Percentiles rank a stretch among this genome's conserved stretches.
These are phyloP conservation scores for Hydriomena furcata DNA, from an alignment of 2,888 invertebrate genomes.

Conservation along the genomic window DNA sequence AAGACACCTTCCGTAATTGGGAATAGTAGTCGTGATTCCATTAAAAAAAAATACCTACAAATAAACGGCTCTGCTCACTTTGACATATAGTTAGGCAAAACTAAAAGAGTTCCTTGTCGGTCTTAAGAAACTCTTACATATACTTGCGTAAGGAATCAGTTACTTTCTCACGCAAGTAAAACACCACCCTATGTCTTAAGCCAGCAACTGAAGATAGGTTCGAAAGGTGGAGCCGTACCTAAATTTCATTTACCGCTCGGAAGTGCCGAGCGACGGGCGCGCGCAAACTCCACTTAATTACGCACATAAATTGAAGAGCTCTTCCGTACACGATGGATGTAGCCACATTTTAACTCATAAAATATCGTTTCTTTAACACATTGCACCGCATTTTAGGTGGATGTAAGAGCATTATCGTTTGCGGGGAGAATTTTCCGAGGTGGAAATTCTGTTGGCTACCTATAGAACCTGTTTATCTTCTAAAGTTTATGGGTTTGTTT, in stretches of 20 bases:
- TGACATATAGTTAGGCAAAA: too few relatives aligned
- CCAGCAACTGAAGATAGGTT: constrained; percentile 60
- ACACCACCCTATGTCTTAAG: constrained; percentile 37
- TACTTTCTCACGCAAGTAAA: too few relatives aligned
- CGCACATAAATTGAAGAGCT: constrained; percentile 82
- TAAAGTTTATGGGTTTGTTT: too few relatives aligned
- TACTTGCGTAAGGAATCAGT: too few relatives aligned
- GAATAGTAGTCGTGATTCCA: too few relatives aligned
- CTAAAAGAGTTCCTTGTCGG: too few relatives aligned
- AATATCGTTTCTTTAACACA: constrained; percentile 55
- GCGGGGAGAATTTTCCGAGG: constrained; percentile 1
- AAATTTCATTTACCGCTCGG: constrained; percentile 81
- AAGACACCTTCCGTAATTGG: too few relatives aligned
- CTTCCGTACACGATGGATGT: constrained; percentile 72
- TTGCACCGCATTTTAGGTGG: constrained; percentile 22
- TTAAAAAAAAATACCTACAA: too few relatives aligned
- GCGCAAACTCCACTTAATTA: constrained; percentile 83
- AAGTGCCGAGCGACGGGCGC: constrained; percentile 75
- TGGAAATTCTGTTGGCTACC: not conserved
- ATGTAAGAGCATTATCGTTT: constrained; percentile 18
- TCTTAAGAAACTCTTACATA: too few relatives aligned
- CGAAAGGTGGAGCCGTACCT: constrained; percentile 76
- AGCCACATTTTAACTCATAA: constrained; percentile 71
- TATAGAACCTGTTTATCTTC: too few relatives aligned
- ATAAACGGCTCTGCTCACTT: too few relatives aligned